These are phyloP conservation scores for Alca torda DNA, from an alignment of 2,797 vertebrate species.

Conservation along the genomic window DNA sequence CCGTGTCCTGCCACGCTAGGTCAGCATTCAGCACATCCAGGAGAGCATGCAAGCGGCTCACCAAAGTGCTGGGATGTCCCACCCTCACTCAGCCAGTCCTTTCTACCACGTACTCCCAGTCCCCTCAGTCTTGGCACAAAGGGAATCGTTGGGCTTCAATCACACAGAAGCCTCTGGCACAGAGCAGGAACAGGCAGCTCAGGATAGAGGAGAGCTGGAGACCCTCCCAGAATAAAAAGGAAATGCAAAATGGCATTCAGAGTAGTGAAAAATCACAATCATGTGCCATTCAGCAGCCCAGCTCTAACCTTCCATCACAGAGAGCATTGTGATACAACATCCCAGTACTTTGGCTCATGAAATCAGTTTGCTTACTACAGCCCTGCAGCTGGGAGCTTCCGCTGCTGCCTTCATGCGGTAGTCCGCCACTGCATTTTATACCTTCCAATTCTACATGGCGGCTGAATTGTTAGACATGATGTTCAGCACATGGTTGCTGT, in stretches of 20 bases:
- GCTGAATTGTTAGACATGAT: not conserved
- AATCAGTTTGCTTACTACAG: not conserved
- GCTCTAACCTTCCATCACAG: not conserved
- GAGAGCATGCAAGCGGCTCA: not conserved
- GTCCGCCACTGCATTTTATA: not conserved
- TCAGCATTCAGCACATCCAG: not conserved
- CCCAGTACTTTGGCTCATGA: not conserved
- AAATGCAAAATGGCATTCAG: not conserved
- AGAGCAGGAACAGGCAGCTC: not conserved
- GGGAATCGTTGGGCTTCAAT: not conserved
- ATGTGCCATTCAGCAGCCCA: not conserved
- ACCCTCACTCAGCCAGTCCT: not conserved
- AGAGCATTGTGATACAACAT: not conserved
- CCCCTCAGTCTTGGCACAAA: not conserved
- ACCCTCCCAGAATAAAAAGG: not conserved
- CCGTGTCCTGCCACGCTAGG: not conserved
- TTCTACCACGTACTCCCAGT: not conserved
- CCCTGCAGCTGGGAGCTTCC: not conserved
- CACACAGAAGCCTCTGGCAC: not conserved
- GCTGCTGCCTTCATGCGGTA: rapidly evolving
- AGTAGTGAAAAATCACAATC: not conserved
- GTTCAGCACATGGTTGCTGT: not conserved
- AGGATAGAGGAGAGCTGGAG: not conserved
- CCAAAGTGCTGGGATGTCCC: not conserved
- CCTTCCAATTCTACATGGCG: not conserved